Conservation (phyloP, 1,140 invertebrate genomes). For the Ditylenchus dipsaci region DNA sequence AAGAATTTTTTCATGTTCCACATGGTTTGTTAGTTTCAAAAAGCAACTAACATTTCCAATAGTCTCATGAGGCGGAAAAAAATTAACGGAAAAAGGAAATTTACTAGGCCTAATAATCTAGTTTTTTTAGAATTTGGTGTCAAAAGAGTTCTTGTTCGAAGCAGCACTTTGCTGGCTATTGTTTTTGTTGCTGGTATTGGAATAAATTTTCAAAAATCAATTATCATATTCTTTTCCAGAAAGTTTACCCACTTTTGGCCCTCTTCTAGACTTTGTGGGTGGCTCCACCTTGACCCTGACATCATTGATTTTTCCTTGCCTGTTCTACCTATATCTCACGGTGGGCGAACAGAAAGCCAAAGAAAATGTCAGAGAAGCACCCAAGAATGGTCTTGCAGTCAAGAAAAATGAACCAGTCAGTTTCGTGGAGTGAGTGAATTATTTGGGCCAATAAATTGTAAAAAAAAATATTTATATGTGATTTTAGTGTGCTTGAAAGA, state of each 20-base stretch:
- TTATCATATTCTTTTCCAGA: conserved; percentile 60
- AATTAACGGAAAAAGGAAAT: conserved; percentile 2
- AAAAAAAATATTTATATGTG: not conserved
- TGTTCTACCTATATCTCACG: conserved; percentile 52
- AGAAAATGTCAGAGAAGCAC: not conserved
- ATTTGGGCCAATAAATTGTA: not conserved
- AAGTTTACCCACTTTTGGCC: conserved; percentile 77
- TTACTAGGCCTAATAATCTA: not conserved
- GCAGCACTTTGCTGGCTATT: conserved; percentile 68
- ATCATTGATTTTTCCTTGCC: conserved; percentile 57
- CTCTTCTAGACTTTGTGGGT: conserved; percentile 79
- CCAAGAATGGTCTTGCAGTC: not conserved
- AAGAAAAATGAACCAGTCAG: conserved; percentile 1
- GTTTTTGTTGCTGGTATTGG: conserved; percentile 67
- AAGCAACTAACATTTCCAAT: not conserved
- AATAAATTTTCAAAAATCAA: no score
- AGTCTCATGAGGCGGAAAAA: no score
- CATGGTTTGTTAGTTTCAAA: conserved; percentile 49
- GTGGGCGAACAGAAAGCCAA: conserved; percentile 36
- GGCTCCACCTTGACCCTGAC: conserved; percentile 73
- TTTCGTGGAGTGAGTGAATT: not conserved
- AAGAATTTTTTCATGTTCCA: conserved; percentile 51
- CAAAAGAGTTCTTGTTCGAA: conserved; percentile 71
- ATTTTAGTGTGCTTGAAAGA: not conserved
- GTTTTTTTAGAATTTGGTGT: conserved; percentile 42